Evolutionary conservation across 2,888 invertebrate genomes (phyloP).

Genomic region (Agriopis aurantiaria): DNA sequence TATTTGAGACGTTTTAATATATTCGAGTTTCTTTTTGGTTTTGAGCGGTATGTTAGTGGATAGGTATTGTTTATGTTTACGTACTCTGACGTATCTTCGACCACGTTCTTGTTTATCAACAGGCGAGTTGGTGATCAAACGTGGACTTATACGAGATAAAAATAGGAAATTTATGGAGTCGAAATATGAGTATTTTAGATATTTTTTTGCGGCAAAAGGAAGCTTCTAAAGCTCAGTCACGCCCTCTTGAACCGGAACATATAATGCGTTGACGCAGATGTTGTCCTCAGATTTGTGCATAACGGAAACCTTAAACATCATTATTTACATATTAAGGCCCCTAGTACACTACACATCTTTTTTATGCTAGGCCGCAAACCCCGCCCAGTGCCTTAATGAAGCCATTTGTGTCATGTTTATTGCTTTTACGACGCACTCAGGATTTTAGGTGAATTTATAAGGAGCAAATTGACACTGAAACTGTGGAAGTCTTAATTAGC

Average conservation of each 20-base stretch:
- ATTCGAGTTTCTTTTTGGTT: not conserved
- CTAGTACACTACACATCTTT: constrained; percentile 72
- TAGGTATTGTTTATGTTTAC: too few relatives aligned
- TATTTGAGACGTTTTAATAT: constrained; percentile 14
- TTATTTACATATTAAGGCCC: constrained; percentile 82
- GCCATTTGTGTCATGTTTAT: constrained; percentile 84
- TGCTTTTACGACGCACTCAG: constrained; percentile 80
- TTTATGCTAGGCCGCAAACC: constrained; percentile 73
- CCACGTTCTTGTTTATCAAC: too few relatives aligned
- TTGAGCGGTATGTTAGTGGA: not conserved
- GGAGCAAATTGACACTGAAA: constrained; percentile 81
- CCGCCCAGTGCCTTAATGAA: constrained; percentile 82
- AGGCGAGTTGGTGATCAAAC: too few relatives aligned
- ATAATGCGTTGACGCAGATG: constrained; percentile 69
- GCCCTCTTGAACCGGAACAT: constrained; percentile 66
- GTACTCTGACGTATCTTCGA: too few relatives aligned
- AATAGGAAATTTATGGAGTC: not conserved
- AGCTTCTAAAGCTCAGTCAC: constrained; percentile 40
- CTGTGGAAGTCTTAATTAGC: constrained; percentile 71
- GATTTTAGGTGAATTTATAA: constrained; percentile 82
- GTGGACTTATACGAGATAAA: too few relatives aligned
- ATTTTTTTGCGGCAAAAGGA: constrained; percentile 1
- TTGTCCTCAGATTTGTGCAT: constrained; percentile 72
- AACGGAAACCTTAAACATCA: constrained; percentile 77
- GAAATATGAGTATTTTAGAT: constrained; percentile 30